phyloP scores from a whole-genome alignment of 2,888 invertebrate species.

The Neoascia interrupta region DNA sequence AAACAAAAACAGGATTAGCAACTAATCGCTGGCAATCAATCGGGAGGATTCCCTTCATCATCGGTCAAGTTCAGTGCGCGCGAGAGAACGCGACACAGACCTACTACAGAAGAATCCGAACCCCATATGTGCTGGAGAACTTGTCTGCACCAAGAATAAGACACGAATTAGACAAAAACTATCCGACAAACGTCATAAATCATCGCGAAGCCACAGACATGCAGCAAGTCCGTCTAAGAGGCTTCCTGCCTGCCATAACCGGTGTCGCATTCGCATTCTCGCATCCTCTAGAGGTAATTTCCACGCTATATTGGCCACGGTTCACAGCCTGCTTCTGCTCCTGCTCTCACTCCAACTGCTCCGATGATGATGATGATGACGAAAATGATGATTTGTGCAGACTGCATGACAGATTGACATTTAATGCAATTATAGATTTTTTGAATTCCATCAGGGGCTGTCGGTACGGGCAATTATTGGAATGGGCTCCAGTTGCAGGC shows the following conservation, averaged over 20 bases:
- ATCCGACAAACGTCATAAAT: constrained; percentile 67
- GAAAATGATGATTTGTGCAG: constrained; percentile 60
- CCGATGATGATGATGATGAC: constrained; percentile 33
- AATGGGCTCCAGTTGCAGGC: too few species aligned
- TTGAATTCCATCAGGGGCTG: constrained; percentile 53
- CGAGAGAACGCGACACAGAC: not conserved
- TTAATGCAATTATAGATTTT: constrained; percentile 66
- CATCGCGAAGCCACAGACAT: constrained; percentile 39
- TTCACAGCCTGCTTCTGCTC: constrained; percentile 30
- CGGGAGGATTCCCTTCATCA: constrained; percentile 59
- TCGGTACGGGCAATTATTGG: constrained; percentile 43
- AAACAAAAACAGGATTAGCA: constrained; percentile 70
- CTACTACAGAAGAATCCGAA: not conserved
- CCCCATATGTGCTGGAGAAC: constrained; percentile 41
- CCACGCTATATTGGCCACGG: constrained; percentile 53
- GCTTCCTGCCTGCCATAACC: constrained; percentile 37
- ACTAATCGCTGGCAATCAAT: constrained; percentile 68
- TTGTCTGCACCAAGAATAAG: constrained; percentile 21
- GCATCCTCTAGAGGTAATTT: constrained; percentile 37
- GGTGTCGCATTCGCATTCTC: constrained; percentile 40
- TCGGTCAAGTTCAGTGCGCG: constrained; percentile 38
- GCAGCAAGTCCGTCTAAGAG: constrained; percentile 7
- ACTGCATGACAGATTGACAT: constrained; percentile 67
- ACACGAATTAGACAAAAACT: constrained; percentile 67
- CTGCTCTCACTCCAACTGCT: too few species aligned